Evolutionary conservation across 2,797 vertebrate genomes (phyloP), one percentile per base, ranked within the genome.

Genomic region (Decapterus maruadsi): DNA sequence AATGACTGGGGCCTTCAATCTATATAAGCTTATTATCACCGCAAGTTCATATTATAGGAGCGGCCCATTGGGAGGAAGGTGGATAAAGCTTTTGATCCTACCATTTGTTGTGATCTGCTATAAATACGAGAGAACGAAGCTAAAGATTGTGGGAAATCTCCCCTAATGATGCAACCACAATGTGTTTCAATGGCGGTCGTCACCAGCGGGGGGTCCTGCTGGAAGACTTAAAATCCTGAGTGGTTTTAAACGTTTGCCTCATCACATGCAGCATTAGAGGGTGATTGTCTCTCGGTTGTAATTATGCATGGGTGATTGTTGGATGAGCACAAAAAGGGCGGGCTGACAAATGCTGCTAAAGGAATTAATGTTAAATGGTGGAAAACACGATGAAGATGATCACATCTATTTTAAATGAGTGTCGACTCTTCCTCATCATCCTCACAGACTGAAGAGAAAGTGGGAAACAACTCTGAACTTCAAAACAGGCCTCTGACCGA

Each of bases 21-120:
- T 80, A 66, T 72, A 68, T 72, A 66, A 66, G 78, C 69, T 59
- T 82, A 74, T 78, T 81, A 85, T 78, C 45, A 65, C 34, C 3
- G 12, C 53, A 58, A 72, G 57, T 56, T 19, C 20, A 55, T 79
- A 66, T 75, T 69, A 62, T 22, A 65, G 43, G 58, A 48, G 58
- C 57, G 40, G 60, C 75, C 72, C 63, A 70, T 46, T 11, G 76
- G 72, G 81, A 80, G 64, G 31, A 54, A 63, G 60, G 46, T 45
- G 70, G 66, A 72, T 67, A 66, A 63, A 70, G 19, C n/a, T 16
- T 64, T 51, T 77, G 69, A 86, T 80, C 26, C 50, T 46, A 34
- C n/a, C 38, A 64, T 77, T 79, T 80, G 67, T 63, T 71, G 50
- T 14, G 55, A 66, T 75, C 45, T 64, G 34, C 60, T 45, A 63